A percentile compares a stretch with the other conserved stretches of the same genome.
Conservation (phyloP, 1,140 invertebrate species). For the Drosophila pectinifera region DNA sequence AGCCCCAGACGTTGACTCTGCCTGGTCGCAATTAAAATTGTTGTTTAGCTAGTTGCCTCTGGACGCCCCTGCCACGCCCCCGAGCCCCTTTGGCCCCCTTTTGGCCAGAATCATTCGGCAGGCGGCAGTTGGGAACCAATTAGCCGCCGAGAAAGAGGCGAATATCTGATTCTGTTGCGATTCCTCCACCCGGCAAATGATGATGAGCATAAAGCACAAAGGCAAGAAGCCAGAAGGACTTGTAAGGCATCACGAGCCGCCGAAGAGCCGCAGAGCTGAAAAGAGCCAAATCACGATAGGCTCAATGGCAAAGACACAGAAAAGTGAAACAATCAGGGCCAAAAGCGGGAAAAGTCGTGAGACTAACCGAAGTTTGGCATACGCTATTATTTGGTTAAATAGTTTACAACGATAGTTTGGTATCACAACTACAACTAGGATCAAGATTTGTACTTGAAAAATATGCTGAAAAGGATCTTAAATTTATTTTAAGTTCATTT, state of each 20-base stretch:
- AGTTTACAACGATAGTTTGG: no score
- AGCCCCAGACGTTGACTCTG: conserved; percentile 52
- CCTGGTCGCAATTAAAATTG: conserved; percentile 74
- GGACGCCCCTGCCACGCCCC: conserved; percentile 3
- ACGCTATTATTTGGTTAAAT: neutral
- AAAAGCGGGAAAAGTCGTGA: neutral
- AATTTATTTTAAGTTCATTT: no score
- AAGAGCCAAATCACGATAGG: conserved; percentile 62
- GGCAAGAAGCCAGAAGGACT: conserved; percentile 53
- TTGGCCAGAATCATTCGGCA: conserved; percentile 19
- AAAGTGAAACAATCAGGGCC: conserved; percentile 18
- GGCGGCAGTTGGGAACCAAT: conserved; percentile 62
- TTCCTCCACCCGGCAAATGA: conserved; percentile 47
- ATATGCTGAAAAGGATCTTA: no score
- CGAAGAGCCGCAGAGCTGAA: conserved; percentile 9
- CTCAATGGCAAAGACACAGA: conserved; percentile 22
- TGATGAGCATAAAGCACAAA: conserved; percentile 67
- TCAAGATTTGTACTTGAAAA: no score
- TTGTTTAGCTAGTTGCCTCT: conserved; percentile 58
- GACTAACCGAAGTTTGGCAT: neutral
- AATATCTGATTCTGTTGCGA: conserved; percentile 49
- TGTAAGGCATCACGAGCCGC: conserved; percentile 15
- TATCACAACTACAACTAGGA: no score
- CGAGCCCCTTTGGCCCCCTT: neutral
- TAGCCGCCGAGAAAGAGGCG: conserved; percentile 41